Evolutionary conservation across 2,113 vertebrate genomes (phyloP), one percentile per base, ranked within the genome.

Genomic region (Leptocoma aspasia): DNA sequence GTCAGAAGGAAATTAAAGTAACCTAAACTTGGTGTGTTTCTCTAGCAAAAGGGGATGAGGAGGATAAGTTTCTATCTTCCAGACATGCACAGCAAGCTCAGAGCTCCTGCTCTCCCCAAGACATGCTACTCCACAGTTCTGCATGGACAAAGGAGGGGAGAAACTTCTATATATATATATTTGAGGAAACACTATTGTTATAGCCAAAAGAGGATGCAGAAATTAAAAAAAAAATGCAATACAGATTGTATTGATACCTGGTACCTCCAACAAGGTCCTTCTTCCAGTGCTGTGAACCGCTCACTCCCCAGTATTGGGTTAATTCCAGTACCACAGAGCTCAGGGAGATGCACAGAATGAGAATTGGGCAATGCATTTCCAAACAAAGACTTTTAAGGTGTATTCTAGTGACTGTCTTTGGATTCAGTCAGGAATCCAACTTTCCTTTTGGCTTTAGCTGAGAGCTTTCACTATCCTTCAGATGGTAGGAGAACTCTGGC

Each of bases 91-190:
- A 52, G 75, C 44, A 66, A 78, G 30, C 56, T 69, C 64, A 13
- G 18, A 12, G 22, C 19, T 91, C 72, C 60, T 31, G 44, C 30
- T 47, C 27, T n/a, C 9, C 57, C 37, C 0, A 0, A 28, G 13
- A 23, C 1, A 1, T 3, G 37, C 3, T 52, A 24, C 28, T 77
- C 66, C 26, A 33, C 47, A 59, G 31, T 19, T 35, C 41, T 80
- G n/a, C n/a, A 15, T 4, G 28, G 60, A 82, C 75, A 89, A 77
- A 28, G 2, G 15, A 71, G 33, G 35, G 53, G 33, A 69, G 15
- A 52, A 54, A 50, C 10, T 24, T 10, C 10, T 37, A 7, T 7
- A 1, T 16, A 0, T 31, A 1, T 31, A 6, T 33, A 11, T 37
- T 11, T 37, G 19, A 77, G 57, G 30, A 24, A 61, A 54, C 3